phyloP scores from a whole-genome alignment of 2,888 invertebrate genomes.

The Piscicola geometra region DNA sequence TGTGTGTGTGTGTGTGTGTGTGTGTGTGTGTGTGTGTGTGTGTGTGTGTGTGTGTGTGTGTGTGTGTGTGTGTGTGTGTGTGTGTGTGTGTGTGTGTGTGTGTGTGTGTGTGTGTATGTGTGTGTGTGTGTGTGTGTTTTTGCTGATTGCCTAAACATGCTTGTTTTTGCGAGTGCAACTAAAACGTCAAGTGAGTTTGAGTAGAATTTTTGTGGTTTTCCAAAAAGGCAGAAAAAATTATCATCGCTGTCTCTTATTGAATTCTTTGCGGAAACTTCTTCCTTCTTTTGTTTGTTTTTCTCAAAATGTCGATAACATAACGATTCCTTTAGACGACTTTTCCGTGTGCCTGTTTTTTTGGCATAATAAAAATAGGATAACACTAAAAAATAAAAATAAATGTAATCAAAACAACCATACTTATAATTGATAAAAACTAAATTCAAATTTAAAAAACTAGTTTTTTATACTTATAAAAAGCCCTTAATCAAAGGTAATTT shows the following conservation, averaged over 20 bases:
- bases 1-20: slow-evolving; percentile 24
- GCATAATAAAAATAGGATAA: background rate
- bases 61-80: slow-evolving; percentile 22
- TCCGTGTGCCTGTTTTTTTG: background rate
- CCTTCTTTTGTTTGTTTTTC: background rate
- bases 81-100: slow-evolving; percentile 10
- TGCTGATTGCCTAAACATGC: no score
- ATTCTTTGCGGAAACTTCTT: background rate
- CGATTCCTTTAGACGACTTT: background rate
- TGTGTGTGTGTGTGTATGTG: slow-evolving; percentile 7
- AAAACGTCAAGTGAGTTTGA: no score
- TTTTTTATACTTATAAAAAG: no score
- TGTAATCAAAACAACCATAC: no score
- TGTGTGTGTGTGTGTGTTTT: no score
- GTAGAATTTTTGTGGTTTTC: no score
- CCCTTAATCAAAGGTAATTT: no score
- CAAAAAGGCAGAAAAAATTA: background rate
- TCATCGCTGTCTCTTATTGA: background rate
- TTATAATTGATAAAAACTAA: no score
- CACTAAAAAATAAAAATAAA: no score
- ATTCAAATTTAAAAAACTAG: no score
- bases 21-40: slow-evolving; percentile 24
- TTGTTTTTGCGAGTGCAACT: no score
- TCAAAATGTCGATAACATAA: background rate
- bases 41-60: slow-evolving; percentile 16